A percentile compares a stretch with the other conserved stretches of the same genome.
Conservation (phyloP, 2,113 vertebrate genomes). For the Colaptes auratus region DNA sequence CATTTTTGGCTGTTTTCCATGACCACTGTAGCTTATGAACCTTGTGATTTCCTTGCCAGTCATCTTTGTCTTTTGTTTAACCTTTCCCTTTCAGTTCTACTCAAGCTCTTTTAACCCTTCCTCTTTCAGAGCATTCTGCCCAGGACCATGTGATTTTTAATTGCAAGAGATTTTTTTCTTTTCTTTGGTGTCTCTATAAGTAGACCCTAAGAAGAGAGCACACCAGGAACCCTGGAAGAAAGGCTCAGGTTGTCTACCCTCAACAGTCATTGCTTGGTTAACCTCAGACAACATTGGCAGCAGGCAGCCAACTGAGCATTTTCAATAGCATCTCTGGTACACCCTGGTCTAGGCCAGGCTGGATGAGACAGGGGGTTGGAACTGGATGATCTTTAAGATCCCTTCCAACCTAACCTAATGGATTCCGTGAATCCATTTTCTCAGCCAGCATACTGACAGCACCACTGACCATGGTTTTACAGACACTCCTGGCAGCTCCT, state of each 20-base stretch:
- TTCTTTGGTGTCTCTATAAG: neutral
- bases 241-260: neutral
- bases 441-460: neutral
- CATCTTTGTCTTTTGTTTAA: neutral
- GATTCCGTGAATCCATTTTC: neutral
- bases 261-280: neutral
- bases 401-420: too few species aligned
- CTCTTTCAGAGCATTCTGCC: neutral
- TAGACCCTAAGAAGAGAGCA: neutral
- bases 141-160: fast-evolving
- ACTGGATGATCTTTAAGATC: too few species aligned
- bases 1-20: neutral
- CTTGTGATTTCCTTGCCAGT: neutral
- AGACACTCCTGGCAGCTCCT: neutral
- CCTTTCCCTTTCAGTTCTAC: neutral
- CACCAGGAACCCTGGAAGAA: neutral
- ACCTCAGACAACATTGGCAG: neutral
- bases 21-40: neutral
- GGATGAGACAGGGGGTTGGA: too few species aligned
- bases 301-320: neutral
- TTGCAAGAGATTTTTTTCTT: neutral
- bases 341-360: neutral
- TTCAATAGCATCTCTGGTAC: neutral
- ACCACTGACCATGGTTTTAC: fast-evolving
- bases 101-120: neutral